Percentiles rank a stretch among this genome's conserved stretches.
Evolutionary conservation across 2,888 invertebrate genomes (phyloP).

Genomic region (Dinocampus coccinellae): DNA sequence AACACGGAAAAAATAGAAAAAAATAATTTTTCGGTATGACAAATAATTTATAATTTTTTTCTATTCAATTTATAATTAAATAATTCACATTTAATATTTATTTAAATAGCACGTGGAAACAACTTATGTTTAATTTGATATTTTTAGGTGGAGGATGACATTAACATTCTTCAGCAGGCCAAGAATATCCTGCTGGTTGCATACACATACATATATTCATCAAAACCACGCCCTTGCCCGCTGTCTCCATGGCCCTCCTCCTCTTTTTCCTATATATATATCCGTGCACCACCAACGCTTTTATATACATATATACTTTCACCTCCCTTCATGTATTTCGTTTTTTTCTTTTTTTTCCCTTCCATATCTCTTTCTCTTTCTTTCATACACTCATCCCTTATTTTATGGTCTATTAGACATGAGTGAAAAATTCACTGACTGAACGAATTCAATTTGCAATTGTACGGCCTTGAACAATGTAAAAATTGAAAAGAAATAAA

Average conservation of each 20-base stretch:
- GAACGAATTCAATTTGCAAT: background rate
- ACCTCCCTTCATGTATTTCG: background rate
- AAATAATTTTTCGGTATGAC: background rate
- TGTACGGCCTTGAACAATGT: too few species aligned
- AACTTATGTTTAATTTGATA: background rate
- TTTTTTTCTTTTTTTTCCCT: too few species aligned
- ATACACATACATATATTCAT: conserved; percentile 6
- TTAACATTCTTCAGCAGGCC: conserved; percentile 18
- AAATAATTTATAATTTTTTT: too few species aligned
- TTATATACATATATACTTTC: background rate
- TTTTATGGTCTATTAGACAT: background rate
- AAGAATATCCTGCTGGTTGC: background rate
- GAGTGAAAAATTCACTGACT: background rate
- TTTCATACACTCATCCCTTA: background rate
- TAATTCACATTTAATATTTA: background rate
- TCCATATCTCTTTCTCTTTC: background rate
- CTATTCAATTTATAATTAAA: too few species aligned
- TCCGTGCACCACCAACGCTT: too few species aligned
- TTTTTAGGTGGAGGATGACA: conserved; percentile 23
- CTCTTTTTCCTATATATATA: background rate
- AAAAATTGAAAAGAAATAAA: too few species aligned
- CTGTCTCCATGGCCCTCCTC: conserved; percentile 23
- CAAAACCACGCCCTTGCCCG: conserved; percentile 38
- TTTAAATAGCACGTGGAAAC: background rate
- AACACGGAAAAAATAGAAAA: background rate